Evolutionary conservation across 2,888 invertebrate genomes (phyloP).

Genomic region (Agrilus cyanescens): DNA sequence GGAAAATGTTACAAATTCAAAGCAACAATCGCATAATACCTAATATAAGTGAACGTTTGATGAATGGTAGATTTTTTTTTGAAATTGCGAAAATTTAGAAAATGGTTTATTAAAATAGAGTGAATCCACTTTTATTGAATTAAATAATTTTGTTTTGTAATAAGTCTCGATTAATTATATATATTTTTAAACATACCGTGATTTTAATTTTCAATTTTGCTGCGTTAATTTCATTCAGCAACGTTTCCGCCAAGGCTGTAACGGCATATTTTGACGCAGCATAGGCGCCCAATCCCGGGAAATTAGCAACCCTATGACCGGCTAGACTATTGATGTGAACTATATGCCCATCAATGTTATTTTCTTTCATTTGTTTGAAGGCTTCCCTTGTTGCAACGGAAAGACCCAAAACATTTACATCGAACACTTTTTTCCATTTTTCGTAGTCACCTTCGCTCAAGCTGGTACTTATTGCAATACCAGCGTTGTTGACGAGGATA

Average conservation of each 20-base stretch:
- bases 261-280: conserved; percentile 15
- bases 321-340: conserved; percentile 18
- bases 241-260: conserved; percentile 16
- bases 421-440: conserved; percentile 12
- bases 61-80: too few species aligned
- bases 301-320: conserved; percentile 12
- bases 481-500: conserved; percentile 20
- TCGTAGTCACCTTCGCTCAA: conserved; percentile 13
- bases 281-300: conserved; percentile 13
- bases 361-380: conserved; percentile 14
- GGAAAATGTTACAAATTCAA: background rate
- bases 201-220: conserved; percentile 10
- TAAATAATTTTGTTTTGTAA: too few species aligned
- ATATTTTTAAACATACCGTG: too few species aligned
- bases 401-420: conserved; percentile 14
- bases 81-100: too few species aligned
- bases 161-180: too few species aligned
- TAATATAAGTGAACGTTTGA: too few species aligned
- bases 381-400: conserved; percentile 15
- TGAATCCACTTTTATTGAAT: too few species aligned
- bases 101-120: too few species aligned
- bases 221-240: conserved; percentile 13
- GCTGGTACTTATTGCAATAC: conserved; percentile 8
- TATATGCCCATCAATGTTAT: conserved; percentile 17
- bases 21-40: too few species aligned